These are phyloP conservation scores for Brachyhypopomus gauderio DNA, from an alignment of 2,113 vertebrate genomes.

Conservation along the genomic window DNA sequence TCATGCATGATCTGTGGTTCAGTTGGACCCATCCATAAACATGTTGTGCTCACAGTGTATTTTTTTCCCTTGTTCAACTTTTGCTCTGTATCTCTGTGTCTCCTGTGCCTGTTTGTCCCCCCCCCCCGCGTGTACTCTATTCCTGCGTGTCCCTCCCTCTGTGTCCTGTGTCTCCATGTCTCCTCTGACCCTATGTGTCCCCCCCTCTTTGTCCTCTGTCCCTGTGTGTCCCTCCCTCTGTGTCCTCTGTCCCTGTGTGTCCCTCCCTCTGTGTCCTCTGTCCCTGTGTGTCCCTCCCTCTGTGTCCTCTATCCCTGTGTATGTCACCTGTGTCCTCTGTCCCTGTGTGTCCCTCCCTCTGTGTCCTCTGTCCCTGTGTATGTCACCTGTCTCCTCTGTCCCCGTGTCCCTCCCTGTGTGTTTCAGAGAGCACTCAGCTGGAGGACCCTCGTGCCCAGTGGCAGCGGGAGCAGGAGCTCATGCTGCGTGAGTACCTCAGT, in stretches of 20 bases:
- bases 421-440: slow-evolving; percentile 87
- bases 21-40: no score
- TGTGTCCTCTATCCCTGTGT: not conserved
- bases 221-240: not conserved
- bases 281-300: not conserved
- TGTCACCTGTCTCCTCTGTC: not conserved
- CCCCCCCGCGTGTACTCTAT: not conserved
- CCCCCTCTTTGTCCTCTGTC: not conserved
- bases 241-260: not conserved
- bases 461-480: slow-evolving; percentile 93
- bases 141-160: not conserved
- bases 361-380: not conserved
- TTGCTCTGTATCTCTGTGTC: not conserved
- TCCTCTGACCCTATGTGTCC: not conserved
- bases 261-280: not conserved
- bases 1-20: no score
- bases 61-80: no score
- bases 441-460: slow-evolving; percentile 96
- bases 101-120: not conserved
- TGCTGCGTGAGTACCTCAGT: slow-evolving; percentile 95
- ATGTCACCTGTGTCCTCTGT: not conserved
- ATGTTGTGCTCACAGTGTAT: no score
- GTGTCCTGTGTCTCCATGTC: no score
- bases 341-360: not conserved
- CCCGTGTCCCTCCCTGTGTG: not conserved